Evolutionary conservation across 2,113 vertebrate genomes (phyloP), one percentile per base, ranked within the genome.

Genomic region (Mesembrinibis cayennensis): DNA sequence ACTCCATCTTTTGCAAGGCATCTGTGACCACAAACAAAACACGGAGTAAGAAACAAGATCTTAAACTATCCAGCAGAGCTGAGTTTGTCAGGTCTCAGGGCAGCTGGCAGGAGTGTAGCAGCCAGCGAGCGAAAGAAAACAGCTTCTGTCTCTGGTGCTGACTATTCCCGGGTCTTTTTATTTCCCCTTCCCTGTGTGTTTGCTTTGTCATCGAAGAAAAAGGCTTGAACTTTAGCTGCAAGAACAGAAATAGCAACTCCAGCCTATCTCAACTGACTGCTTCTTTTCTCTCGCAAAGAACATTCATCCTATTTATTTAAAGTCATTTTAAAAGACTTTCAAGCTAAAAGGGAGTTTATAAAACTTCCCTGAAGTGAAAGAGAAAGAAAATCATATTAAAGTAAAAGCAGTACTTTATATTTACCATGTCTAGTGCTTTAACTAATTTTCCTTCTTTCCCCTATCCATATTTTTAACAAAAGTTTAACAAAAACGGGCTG

Each of bases 131-230:
- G 5, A 65, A 55, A 95, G 44, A 7, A 56, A 73, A 26, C 66
- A 84, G 55, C 38, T 95, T 94, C 88, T 93, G 74, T 95, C 88
- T 92, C 92, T 82, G 82, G 74, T 85, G 79, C 66, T 96, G 90
- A 76, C 74, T 79, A 9, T 42, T 59, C 23, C 44, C 9, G 5
- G 26, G 13, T 53, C 74, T 82, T n/a, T 62, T 44, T 38, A 42
- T 91, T 58, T 77, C 50, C 30, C 21, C 4, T 30, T 79, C 66
- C 30, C 25, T 2, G 4, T 0, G 2, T 13, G 29, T 63, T 70
- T 81, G 19, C 45, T 84, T 91, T 67, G 52, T 52, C 20, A 2
- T 38, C 5, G 23, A 50, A 62, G 45, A 49, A 81, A 66, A 70
- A 93, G 34, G 4, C 38, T 82, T 36, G 71, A 83, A 81, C 23